Evolutionary conservation across 1,140 invertebrate genomes (phyloP).

Genomic region (Drosophila erecta): DNA sequence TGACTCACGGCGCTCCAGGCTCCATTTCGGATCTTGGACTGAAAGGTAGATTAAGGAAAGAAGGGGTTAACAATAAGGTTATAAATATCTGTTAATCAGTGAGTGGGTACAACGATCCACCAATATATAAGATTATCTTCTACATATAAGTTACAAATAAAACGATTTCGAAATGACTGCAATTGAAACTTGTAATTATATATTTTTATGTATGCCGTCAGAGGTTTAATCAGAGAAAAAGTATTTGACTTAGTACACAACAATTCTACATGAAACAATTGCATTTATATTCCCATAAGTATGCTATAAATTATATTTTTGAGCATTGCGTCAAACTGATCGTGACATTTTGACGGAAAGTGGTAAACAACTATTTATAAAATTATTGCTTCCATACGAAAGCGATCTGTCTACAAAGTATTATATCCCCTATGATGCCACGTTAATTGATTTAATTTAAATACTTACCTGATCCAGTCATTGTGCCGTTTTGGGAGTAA

Average conservation of each 20-base stretch:
- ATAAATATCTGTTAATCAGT: too few relatives aligned
- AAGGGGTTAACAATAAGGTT: too few relatives aligned
- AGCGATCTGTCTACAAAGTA: conserved; percentile 13
- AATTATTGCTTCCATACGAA: conserved; percentile 3
- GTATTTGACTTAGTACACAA: background rate
- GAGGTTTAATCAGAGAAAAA: background rate
- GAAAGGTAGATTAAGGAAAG: background rate
- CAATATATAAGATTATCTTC: too few relatives aligned
- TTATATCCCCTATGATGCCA: background rate
- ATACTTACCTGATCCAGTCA: conserved; percentile 77
- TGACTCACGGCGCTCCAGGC: conserved; percentile 85
- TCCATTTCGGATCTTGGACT: conserved; percentile 85
- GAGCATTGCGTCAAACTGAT: conserved; percentile 3
- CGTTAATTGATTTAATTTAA: conserved; percentile 15
- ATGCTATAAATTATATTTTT: conserved; percentile 14
- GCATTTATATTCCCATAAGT: conserved; percentile 13
- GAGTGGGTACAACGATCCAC: too few relatives aligned
- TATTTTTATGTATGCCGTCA: background rate
- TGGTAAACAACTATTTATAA: conserved; percentile 17
- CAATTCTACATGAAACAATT: conserved; percentile 4
- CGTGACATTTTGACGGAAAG: conserved; percentile 18
- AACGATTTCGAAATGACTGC: too few relatives aligned
- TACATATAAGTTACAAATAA: too few relatives aligned
- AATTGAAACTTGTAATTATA: too few relatives aligned
- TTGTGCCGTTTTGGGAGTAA: conserved; percentile 33